Evolutionary conservation across 2,113 vertebrate species (phyloP), one percentile per base, ranked within the genome.

Genomic region (Eolophus roseicapilla): DNA sequence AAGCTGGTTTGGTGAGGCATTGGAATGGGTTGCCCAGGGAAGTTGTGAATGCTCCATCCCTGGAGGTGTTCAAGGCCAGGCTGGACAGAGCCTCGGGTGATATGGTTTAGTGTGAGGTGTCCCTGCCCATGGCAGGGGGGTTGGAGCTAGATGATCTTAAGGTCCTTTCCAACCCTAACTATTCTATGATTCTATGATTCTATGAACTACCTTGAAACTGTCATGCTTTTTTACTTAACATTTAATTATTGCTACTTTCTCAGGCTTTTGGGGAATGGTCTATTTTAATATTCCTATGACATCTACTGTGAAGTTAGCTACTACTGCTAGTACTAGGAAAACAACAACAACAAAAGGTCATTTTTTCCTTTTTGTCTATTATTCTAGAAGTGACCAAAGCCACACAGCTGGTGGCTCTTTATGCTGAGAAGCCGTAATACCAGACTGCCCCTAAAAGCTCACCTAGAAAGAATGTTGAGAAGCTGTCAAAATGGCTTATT

Each of bases 401-500:
- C 27, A 37, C 5, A 1, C 7, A 88, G 60, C 69, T 88, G 68
- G 59, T 0, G 0, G 43, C 53, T 78, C 29, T 29, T 81, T 60
- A 5, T 60, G 60, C 60, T 17, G 37, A 81, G 44, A 18, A 92
- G 55, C 63, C 43, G 20, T 44, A 77, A 63, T 12, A 35, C 16
- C 76, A 73, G 75, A 24, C 59, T 80, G 50, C 29, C 68, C 50
- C 43, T 55, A 84, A 77, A 50, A 92, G 52, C 55, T 86, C 50
- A 18, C 46, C 29, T 69, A 67, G 76, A 94, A 88, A 78, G 78
- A 82, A 64, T 49, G 49, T 46, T 0, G 3, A 91, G 76, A 78
- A 91, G 49, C 47, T 93, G 73, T 78, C 78, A 92, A 68, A 93
- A 50, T 27, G 68, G 82, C 64, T 90, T 93, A 62, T 75, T 93